Base-by-base conservation (phyloP, 1,140 invertebrate genomes). In the Drosophila watanabei region DNA sequence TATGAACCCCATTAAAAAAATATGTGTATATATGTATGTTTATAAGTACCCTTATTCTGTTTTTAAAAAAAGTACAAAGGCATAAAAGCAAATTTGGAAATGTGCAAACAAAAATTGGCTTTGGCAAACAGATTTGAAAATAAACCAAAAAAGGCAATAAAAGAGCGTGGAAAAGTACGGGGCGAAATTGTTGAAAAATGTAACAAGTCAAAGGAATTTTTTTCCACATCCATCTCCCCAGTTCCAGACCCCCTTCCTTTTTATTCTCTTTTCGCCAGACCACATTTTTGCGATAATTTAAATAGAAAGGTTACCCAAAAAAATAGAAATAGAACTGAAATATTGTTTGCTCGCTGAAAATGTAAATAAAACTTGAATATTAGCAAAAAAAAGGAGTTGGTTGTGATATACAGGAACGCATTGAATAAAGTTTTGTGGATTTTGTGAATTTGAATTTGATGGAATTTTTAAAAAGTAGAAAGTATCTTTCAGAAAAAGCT, bases 161-260 rank as follows among this genome's bases (percentile, higher is more conserved):
- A 78, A 69, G 58, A 64, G 37, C 66, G 14, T 28, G 37, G n/a
- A 16, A 71, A 64, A 71, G 35, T 45, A 69, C 33, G 49, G 51
- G 37, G 46, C 24, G 39, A 69, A 57, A 69, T 48, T 69, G 64
- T 71, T 71, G 49, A 37, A 69, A 71, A 71, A 71, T 71, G 68
- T 71, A 71, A 71, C 68, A 71, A 71, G 63, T 71, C 68, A 71
- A 71, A 71, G 64, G 68, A 69, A 71, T 69, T 71, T 71, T 71
- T 71, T 71, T 33, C 63, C 11, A 30, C 68, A 39, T 70, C 30
- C 45, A 35, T 46, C 6, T 37, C 9, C 14, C 35, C 18, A 30
- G 20, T 30, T 33, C 13, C 64, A 49, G 24, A 9, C 6, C 33
- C 1, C 20, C 33, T 16, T 24, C 9, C 20, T 24, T 56, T 56